Base-by-base conservation (phyloP, 2,888 invertebrate species). In the Leucophora obtusa region DNA sequence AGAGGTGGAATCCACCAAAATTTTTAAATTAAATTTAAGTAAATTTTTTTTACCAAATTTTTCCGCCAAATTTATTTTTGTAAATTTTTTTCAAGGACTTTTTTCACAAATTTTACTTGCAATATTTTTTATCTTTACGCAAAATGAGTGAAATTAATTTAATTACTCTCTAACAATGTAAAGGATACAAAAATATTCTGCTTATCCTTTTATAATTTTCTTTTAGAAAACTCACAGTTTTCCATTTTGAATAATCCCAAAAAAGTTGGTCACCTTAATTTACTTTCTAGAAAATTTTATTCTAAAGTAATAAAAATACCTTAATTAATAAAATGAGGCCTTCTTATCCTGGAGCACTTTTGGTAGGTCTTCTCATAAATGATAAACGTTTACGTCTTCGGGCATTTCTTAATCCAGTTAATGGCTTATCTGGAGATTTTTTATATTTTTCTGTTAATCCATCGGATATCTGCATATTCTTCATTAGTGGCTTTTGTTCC, bases 311-410 rank as follows among this genome's bases (percentile, higher is more conserved):
- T n/a, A n/a, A n/a, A n/a, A n/a, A 11, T 33, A 74, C 66, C 74
- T 63, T 28, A 17, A n/a, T 5, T 14, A 60, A 24, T 28, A 28
- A 28, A 4, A 62, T 5, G 5, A 1, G 33, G 58, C 15, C 59
- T 28, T 14, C 35, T 82, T 86, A 86, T 18, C 83, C 85, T 9
- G 86, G 86, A 24, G 85, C 86, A 82, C 86, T 86, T 68, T 84
- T 84, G 8, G 83, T 80, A 11, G 84, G 83, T 2, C 83, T 83
- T 10, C 85, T 76, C 14, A 77, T 62, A 58, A 83, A 83, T 1
- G 70, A 77, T 69, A 83, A 43, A 15, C 82, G 82, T 79, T 83
- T 80, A 9, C 83, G 83, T 56, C 73, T 58, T 11, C 83, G 70
- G 11, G 73, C 66, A 69, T 80, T 80, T 21, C 82, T 71, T 15